Base-by-base conservation (phyloP, 2,113 vertebrate species). In the Cacatua alba region DNA sequence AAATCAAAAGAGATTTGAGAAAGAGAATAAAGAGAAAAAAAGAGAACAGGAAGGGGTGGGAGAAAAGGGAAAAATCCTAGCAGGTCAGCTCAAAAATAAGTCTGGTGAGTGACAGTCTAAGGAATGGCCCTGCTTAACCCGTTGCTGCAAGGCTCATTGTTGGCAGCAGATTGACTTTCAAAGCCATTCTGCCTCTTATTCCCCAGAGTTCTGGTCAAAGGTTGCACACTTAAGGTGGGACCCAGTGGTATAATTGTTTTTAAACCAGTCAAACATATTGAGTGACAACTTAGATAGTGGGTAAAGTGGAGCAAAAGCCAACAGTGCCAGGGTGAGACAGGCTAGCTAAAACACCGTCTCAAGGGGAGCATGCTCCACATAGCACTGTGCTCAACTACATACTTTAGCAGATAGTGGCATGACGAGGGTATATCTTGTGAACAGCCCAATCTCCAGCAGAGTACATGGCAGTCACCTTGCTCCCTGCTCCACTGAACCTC, bases 1-100 rank as follows among this genome's bases (percentile, higher is more conserved):
- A 98, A 98, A 98, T 98, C 98, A 98, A 98, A 96, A 96, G 97
- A 95, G 97, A 97, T 91, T 82, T 53, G 71, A 95, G 96, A 82
- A 95, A 96, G 96, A 95, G 90, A 96, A 96, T 82, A 95, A 86
- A 96, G 74, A 82, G 57, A 88, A 84, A 97, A 87, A 95, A 95
- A 95, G 81, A 92, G 75, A 94, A 94, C 64, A 95, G 92, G 94
- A 94, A 96, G 57, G 96, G 81, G 88, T 95, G 91, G 70, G 52
- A 91, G 25, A 37, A 82, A 25, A 86, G 25, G 41, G 57, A 72
- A 81, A 98, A 96, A 94, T 52, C 95, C 88, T 93, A 64, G 68
- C 96, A 97, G 88, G 96, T 97, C 98, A 96, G 90, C 94, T 97
- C 77, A 91, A 83, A 93, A 94, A 65, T 23, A 77, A 91, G 67